phyloP scores from a whole-genome alignment of 2,888 invertebrate species.

The Drosophila diplacantha region DNA sequence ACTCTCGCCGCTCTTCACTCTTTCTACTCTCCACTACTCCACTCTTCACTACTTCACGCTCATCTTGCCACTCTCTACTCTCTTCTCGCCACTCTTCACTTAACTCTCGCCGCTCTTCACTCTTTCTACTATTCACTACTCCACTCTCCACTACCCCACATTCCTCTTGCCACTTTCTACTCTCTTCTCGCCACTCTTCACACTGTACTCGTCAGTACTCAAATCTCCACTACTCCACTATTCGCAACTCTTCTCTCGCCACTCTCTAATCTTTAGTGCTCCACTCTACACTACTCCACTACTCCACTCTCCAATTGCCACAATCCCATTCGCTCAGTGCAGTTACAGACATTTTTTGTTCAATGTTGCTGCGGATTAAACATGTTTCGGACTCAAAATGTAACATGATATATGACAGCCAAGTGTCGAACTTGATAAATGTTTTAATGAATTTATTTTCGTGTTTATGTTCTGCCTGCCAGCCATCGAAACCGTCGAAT shows the following conservation, averaged over 20 bases:
- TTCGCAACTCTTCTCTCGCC: no score
- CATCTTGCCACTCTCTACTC: neutral
- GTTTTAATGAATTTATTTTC: conserved; percentile 70
- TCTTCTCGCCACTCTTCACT: conserved; percentile 1
- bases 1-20: no score
- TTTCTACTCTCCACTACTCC: neutral
- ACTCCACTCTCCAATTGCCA: neutral
- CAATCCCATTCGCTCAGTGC: conserved; percentile 25
- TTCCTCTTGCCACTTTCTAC: neutral
- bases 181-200: neutral
- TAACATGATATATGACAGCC: conserved; percentile 64
- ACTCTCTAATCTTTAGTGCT: no score
- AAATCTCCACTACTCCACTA: neutral
- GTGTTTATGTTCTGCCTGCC: conserved; percentile 50
- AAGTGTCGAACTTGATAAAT: conserved; percentile 72
- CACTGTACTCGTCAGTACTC: neutral
- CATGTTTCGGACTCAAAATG: conserved; percentile 59
- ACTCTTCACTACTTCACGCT: no score
- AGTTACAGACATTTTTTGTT: conserved; percentile 22
- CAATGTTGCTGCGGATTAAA: conserved; percentile 59
- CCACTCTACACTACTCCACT: neutral
- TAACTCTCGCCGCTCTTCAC: no score
- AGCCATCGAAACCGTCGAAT: conserved; percentile 18
- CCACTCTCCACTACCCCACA: no score
- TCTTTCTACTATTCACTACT: neutral